These are phyloP conservation scores for Pseudorhombus dupliciocellatus DNA, from an alignment of 2,113 vertebrate genomes.

Conservation along the genomic window DNA sequence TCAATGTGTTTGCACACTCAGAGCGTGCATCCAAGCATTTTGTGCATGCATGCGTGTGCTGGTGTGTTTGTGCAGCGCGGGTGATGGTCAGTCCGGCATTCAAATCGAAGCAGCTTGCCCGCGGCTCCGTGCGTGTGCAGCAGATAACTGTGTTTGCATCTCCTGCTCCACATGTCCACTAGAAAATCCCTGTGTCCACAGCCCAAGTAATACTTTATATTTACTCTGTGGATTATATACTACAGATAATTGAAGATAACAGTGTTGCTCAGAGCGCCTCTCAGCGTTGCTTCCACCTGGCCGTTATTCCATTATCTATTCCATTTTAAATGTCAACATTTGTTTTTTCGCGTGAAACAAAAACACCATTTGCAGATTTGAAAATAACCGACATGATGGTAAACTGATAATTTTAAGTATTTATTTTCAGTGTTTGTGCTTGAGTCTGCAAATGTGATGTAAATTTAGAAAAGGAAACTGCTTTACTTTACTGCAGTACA, in stretches of 20 bases:
- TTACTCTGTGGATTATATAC: conserved; percentile 66
- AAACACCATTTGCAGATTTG: background rate
- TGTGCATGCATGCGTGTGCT: conserved; percentile 45
- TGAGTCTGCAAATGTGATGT: background rate
- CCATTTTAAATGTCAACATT: conserved; percentile 56
- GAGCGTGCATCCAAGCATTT: conserved; percentile 19
- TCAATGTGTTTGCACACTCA: conserved; percentile 50
- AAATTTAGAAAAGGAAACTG: conserved; percentile 21
- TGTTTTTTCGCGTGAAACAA: conserved; percentile 20
- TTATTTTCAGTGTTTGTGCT: conserved; percentile 12
- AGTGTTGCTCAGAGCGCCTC: conserved; percentile 33
- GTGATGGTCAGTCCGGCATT: conserved; percentile 60
- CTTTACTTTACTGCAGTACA: conserved; percentile 9
- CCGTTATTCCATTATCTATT: conserved; percentile 37
- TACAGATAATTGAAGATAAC: conserved; percentile 68
- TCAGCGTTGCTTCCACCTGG: conserved; percentile 40
- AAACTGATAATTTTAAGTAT: conserved; percentile 13
- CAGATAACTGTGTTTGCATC: conserved; percentile 74
- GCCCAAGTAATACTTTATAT: conserved; percentile 62
- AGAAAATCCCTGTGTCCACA: conserved; percentile 59
- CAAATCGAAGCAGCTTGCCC: conserved; percentile 53
- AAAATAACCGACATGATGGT: conserved; percentile 16
- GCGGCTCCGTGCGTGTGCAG: conserved; percentile 42
- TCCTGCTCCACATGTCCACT: conserved; percentile 41
- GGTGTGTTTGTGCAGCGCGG: conserved; percentile 46